phyloP scores from a whole-genome alignment of 1,140 invertebrate genomes.

The Zophobas morio region DNA sequence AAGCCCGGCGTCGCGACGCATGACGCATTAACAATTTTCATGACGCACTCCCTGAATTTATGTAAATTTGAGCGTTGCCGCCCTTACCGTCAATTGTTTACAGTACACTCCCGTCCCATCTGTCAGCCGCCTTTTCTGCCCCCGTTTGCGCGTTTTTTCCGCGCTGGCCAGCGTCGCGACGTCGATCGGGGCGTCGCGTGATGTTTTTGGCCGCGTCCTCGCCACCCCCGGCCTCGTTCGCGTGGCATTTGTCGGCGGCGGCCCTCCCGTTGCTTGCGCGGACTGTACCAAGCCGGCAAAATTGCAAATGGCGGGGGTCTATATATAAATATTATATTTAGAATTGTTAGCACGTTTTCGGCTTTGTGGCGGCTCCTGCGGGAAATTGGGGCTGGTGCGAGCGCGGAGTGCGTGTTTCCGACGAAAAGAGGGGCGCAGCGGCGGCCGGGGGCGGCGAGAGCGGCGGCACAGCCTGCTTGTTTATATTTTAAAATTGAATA shows the following conservation, averaged over 20 bases:
- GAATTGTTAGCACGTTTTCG: conserved; percentile 61
- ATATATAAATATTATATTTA: conserved; percentile 65
- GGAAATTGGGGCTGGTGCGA: conserved; percentile 51
- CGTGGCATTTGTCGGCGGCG: not conserved
- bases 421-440: too few species aligned
- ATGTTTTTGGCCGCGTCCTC: conserved; percentile 1
- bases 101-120: conserved; percentile 42
- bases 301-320: conserved; percentile 63
- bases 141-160: not conserved
- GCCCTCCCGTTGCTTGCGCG: conserved; percentile 8
- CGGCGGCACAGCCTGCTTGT: conserved; percentile 39
- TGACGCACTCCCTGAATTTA: conserved; percentile 51
- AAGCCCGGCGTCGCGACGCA: conserved; percentile 23
- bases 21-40: conserved; percentile 46
- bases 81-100: conserved; percentile 49
- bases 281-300: conserved; percentile 62
- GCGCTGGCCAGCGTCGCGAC: conserved; percentile 8
- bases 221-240: not conserved
- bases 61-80: conserved; percentile 48
- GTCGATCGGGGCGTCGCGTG: not conserved
- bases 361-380: conserved; percentile 54
- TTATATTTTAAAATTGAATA: conserved; percentile 58
- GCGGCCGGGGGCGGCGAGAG: not conserved
- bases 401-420: not conserved
- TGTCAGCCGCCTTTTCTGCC: conserved; percentile 3